A percentile compares a stretch with the other conserved stretches of the same genome.
These are phyloP conservation scores for Nasua narica DNA, from an alignment of 2,797 vertebrate species.

Conservation along the genomic window DNA sequence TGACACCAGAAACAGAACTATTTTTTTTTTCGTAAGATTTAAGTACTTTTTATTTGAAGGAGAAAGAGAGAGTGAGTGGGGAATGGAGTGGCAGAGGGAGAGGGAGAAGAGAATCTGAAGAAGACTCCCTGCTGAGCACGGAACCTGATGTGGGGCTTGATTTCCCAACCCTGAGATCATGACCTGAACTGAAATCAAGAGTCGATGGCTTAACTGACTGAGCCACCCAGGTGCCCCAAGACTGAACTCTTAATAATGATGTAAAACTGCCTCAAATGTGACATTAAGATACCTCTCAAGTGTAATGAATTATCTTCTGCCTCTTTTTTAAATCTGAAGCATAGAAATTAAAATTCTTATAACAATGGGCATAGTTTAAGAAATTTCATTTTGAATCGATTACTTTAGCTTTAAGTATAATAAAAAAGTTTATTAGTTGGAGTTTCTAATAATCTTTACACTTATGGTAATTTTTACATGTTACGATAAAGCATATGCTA, in stretches of 20 bases:
- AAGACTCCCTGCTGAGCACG: background rate
- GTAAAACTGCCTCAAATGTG: background rate
- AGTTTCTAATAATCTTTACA: background rate
- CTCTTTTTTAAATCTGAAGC: background rate
- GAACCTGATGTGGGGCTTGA: background rate
- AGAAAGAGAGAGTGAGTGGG: background rate
- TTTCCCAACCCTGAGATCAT: background rate
- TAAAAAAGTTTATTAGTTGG: background rate
- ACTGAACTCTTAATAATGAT: background rate
- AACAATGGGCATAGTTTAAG: background rate
- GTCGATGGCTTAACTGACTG: background rate
- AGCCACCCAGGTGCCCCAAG: background rate
- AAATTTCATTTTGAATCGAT: background rate
- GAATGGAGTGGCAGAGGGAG: background rate
- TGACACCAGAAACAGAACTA: background rate
- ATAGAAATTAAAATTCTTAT: background rate
- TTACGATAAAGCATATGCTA: background rate
- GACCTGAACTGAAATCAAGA: background rate
- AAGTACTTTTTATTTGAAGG: background rate
- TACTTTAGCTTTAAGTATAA: background rate
- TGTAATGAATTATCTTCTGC: background rate
- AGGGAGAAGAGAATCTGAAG: background rate
- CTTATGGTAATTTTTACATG: background rate
- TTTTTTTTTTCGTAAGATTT: background rate
- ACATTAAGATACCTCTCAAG: background rate